Evolutionary conservation across 2,797 vertebrate genomes (phyloP).

Genomic region (Peromyscus nudipes): DNA sequence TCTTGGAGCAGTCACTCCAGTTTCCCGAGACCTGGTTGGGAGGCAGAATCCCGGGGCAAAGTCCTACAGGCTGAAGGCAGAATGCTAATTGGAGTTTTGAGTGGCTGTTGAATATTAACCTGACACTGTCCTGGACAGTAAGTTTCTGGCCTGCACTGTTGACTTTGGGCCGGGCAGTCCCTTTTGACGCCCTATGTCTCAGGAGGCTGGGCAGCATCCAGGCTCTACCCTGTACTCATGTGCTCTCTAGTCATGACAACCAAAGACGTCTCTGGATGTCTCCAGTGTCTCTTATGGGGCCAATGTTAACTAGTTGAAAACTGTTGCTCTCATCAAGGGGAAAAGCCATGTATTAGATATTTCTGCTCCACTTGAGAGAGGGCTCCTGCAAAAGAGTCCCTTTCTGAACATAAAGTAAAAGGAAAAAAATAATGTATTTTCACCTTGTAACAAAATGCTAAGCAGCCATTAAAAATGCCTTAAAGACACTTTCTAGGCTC

Average conservation of each 20-base stretch:
- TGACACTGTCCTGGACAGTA: neutral
- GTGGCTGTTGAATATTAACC: slow-evolving; percentile 79
- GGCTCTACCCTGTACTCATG: neutral
- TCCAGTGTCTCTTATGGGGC: neutral
- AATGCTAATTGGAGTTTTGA: slow-evolving; percentile 69
- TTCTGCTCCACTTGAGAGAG: slow-evolving; percentile 33
- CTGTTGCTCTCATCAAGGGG: neutral
- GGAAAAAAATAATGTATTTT: neutral
- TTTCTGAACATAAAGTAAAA: neutral
- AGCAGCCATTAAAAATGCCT: neutral
- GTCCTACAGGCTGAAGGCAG: slow-evolving; percentile 26
- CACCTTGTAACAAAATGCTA: neutral
- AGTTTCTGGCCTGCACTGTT: slow-evolving; percentile 58
- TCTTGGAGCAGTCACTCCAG: neutral
- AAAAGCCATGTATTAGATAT: neutral
- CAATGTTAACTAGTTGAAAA: neutral
- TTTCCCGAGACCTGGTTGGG: neutral
- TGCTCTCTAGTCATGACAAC: neutral
- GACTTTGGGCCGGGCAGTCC: neutral
- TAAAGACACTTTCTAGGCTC: neutral
- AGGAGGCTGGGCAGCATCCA: neutral
- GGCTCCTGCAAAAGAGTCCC: neutral
- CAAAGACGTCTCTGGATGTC: neutral
- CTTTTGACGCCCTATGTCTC: neutral
- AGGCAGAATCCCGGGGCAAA: slow-evolving; percentile 68